Evolutionary conservation across 2,797 vertebrate species (phyloP).

Genomic region (Coregonus sp.): DNA sequence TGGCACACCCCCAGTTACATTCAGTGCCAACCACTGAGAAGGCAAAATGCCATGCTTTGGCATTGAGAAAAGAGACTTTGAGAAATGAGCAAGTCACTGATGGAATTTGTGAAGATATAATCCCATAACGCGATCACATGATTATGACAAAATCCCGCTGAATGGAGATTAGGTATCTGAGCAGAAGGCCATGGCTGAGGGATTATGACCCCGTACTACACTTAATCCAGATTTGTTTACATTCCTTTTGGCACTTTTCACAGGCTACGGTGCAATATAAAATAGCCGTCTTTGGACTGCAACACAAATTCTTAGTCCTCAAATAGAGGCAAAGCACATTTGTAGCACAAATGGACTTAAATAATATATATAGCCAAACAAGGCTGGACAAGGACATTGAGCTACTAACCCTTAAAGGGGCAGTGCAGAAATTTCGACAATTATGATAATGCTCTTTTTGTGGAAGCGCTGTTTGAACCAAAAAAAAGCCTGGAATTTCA

Average conservation of each 20-base stretch:
- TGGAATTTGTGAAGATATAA: neutral
- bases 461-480: no score
- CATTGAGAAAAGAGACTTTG: neutral
- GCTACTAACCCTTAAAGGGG: no score
- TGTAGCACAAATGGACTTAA: neutral
- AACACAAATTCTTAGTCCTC: neutral
- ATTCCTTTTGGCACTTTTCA: neutral
- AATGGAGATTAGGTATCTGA: slow-evolving; percentile 4
- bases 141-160: neutral
- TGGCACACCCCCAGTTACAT: neutral
- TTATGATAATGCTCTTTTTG: no score
- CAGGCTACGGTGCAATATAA: neutral
- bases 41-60: neutral
- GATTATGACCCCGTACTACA: neutral
- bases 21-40: neutral
- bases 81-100: slow-evolving; percentile 11
- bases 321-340: neutral
- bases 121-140: neutral
- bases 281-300: neutral
- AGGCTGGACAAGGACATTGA: no score
- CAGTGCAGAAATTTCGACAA: no score
- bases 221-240: slow-evolving; percentile 6
- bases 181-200: neutral
- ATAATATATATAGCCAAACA: neutral
- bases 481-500: no score